phyloP scores from a whole-genome alignment of 1,140 invertebrate genomes.

The Papilio polyxenes region DNA sequence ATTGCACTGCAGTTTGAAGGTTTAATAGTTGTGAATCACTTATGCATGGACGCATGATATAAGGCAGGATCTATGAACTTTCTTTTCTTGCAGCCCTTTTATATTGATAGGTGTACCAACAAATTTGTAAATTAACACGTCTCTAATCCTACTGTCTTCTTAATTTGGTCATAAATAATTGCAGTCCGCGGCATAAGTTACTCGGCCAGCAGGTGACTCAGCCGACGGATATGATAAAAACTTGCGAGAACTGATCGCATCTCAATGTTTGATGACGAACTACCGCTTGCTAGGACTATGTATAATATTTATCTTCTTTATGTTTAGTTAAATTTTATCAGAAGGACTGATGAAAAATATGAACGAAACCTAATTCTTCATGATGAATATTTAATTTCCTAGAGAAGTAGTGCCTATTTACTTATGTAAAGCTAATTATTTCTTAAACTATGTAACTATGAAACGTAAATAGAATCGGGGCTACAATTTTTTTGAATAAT shows the following conservation, averaged over 20 bases:
- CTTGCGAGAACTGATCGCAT: constrained; percentile 50
- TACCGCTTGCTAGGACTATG: neutral
- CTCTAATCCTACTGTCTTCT: neutral
- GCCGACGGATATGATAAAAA: constrained; percentile 61
- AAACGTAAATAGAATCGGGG: neutral
- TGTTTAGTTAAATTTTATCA: too few species aligned
- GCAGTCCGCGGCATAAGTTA: constrained; percentile 14
- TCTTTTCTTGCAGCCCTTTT: neutral
- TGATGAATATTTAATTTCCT: too few species aligned
- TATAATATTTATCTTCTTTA: neutral
- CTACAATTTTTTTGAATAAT: constrained; percentile 48
- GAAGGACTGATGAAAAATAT: too few species aligned
- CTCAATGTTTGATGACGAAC: constrained; percentile 59
- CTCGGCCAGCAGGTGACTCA: constrained; percentile 52
- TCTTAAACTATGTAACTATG: neutral
- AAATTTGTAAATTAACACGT: neutral
- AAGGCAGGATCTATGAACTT: neutral
- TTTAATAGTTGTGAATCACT: too few species aligned
- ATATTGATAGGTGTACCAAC: neutral
- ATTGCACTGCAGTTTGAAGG: neutral
- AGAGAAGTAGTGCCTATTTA: too few species aligned
- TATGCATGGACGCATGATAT: too few species aligned
- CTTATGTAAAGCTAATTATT: neutral
- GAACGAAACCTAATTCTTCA: too few species aligned
- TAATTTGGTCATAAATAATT: constrained; percentile 36